Conservation (phyloP, 2,797 vertebrate species). For the Nyctibius grandis region DNA sequence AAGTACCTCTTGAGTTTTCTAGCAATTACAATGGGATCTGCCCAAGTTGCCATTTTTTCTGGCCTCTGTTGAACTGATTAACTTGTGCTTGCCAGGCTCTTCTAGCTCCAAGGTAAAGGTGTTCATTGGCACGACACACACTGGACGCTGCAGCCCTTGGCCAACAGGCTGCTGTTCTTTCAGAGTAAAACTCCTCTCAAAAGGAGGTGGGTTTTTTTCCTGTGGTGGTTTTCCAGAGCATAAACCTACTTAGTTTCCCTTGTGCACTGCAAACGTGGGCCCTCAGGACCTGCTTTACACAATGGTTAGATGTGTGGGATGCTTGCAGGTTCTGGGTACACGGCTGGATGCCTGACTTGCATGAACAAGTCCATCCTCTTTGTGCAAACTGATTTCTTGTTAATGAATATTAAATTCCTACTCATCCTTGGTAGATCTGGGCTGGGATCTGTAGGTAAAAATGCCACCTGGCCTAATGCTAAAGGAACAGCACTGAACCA, state of each 20-base stretch:
- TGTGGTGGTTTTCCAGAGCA: neutral
- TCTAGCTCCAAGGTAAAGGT: neutral
- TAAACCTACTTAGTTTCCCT: neutral
- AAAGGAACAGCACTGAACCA: neutral
- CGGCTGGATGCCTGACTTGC: neutral
- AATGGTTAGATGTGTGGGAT: fast-evolving
- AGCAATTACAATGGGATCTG: neutral
- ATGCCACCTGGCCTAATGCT: neutral
- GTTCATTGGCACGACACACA: neutral
- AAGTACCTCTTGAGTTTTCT: neutral
- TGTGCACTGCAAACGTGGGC: neutral
- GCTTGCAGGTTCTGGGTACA: neutral
- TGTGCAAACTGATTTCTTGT: neutral
- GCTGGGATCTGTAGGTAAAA: neutral
- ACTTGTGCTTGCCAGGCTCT: neutral
- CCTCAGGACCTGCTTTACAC: neutral
- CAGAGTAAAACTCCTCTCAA: neutral
- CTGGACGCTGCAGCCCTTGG: neutral
- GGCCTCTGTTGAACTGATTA: neutral
- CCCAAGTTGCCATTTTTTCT: neutral
- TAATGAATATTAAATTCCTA: neutral
- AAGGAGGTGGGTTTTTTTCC: neutral
- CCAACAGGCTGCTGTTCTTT: neutral
- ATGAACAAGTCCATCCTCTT: neutral
- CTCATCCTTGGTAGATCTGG: neutral